phyloP scores from a whole-genome alignment of 2,113 vertebrate genomes.

The Pavo muticus region DNA sequence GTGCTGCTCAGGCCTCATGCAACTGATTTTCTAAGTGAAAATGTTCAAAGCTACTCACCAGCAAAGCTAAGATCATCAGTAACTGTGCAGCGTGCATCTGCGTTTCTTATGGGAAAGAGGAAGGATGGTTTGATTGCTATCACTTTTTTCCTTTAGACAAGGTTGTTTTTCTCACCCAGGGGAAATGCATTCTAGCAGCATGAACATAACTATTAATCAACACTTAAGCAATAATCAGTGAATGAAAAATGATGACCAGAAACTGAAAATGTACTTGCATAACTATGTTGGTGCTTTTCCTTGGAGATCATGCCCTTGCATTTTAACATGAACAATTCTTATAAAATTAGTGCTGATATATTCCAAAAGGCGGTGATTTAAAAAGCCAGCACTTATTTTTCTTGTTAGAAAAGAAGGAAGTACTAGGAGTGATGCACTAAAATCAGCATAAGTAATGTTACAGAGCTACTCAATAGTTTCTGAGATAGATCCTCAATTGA shows the following conservation, averaged over 20 bases:
- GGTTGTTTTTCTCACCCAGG: conserved; percentile 78
- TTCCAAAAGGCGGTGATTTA: conserved; percentile 70
- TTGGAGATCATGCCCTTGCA: conserved; percentile 75
- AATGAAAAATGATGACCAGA: conserved; percentile 80
- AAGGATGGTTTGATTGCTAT: conserved; percentile 76
- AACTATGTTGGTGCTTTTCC: conserved; percentile 41
- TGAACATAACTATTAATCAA: conserved; percentile 82
- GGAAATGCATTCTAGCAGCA: conserved; percentile 79
- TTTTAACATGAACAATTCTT: conserved; percentile 73
- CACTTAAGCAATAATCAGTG: conserved; percentile 82
- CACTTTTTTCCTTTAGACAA: conserved; percentile 54
- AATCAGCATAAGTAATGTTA: conserved; percentile 57
- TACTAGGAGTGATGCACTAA: conserved; percentile 15
- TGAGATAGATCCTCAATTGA: background rate
- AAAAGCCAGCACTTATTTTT: conserved; percentile 62
- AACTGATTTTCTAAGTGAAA: conserved; percentile 73
- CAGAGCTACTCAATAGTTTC: conserved; percentile 52
- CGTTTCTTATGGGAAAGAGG: conserved; percentile 58
- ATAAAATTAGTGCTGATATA: conserved; percentile 71
- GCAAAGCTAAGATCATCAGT: conserved; percentile 64
- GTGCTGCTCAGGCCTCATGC: conserved; percentile 72
- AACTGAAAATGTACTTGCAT: conserved; percentile 65
- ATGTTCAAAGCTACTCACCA: conserved; percentile 61
- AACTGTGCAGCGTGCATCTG: conserved; percentile 57
- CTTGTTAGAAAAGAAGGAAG: conserved; percentile 8